Percentiles rank a stretch among this genome's conserved stretches.
Evolutionary conservation across 1,140 invertebrate species (phyloP).

Genomic region (Venturia canescens): DNA sequence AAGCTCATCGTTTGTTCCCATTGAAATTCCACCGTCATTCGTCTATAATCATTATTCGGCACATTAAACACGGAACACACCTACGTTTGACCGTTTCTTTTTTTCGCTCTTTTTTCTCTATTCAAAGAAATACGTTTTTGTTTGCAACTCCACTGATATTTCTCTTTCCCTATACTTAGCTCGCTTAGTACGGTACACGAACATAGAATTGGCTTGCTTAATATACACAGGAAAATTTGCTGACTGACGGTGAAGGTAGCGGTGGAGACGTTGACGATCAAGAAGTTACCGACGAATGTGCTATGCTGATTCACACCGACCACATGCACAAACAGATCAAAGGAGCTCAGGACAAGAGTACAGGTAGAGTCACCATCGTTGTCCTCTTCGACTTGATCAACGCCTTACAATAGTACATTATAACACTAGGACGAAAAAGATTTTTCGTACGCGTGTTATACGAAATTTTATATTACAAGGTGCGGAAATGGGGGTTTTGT

Average conservation of each 20-base stretch:
- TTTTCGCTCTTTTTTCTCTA: neutral
- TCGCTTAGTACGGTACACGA: conserved; percentile 44
- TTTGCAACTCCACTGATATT: conserved; percentile 10
- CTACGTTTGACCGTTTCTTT: conserved; percentile 17
- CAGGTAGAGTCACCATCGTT: conserved; percentile 59
- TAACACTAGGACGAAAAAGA: too few species aligned
- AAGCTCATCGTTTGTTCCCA: neutral
- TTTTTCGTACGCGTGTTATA: too few species aligned
- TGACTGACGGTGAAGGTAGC: conserved; percentile 81
- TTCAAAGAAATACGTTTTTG: neutral
- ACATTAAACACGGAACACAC: conserved; percentile 18
- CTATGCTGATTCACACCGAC: conserved; percentile 86
- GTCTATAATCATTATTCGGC: neutral
- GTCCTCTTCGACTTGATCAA: neutral
- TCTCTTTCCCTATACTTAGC: conserved; percentile 13
- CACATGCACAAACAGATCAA: conserved; percentile 75
- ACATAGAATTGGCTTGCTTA: conserved; percentile 56
- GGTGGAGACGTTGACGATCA: conserved; percentile 79
- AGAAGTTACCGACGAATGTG: conserved; percentile 91
- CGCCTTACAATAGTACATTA: too few species aligned
- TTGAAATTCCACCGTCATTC: neutral
- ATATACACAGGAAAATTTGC: conserved; percentile 77
- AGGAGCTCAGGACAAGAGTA: conserved; percentile 69
- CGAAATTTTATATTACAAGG: too few species aligned
- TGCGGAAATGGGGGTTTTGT: too few species aligned